Percentiles rank a stretch among this genome's conserved stretches.
These are phyloP conservation scores for Diabrotica undecimpunctata DNA, from an alignment of 1,140 invertebrate species.

Conservation along the genomic window DNA sequence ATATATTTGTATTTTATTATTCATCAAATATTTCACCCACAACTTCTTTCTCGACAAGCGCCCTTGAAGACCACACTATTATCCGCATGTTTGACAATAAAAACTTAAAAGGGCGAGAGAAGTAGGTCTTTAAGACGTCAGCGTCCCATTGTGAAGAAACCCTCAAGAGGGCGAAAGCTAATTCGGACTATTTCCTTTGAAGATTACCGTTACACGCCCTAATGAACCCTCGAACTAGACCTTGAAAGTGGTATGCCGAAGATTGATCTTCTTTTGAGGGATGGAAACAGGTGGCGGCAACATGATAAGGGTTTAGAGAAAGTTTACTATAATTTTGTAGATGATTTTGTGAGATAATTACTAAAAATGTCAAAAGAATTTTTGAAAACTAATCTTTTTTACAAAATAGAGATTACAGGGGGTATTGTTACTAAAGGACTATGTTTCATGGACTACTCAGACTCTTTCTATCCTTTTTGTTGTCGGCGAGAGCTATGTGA, in stretches of 20 bases:
- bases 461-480: too few relatives aligned
- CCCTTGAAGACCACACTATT: neutral
- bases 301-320: neutral
- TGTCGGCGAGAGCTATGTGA: too few relatives aligned
- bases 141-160: neutral
- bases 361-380: neutral
- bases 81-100: neutral
- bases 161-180: slow-evolving; percentile 6
- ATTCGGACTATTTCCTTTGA: slow-evolving; percentile 7
- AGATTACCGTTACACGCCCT: slow-evolving; percentile 16
- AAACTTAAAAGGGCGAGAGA: slow-evolving; percentile 2
- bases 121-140: neutral
- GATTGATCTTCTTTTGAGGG: slow-evolving; percentile 7
- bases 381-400: too few relatives aligned
- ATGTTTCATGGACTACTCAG: too few relatives aligned
- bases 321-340: neutral
- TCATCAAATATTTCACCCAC: too few relatives aligned
- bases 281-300: neutral
- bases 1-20: too few relatives aligned
- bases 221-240: slow-evolving; percentile 12
- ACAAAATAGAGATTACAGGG: too few relatives aligned
- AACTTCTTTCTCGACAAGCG: too few relatives aligned
- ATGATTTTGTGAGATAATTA: slow-evolving; percentile 1
- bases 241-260: slow-evolving; percentile 7
- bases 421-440: too few relatives aligned